Percentiles rank a stretch among this genome's conserved stretches.
Evolutionary conservation across 2,113 vertebrate species (phyloP).

Genomic region (Microcebus griseorufus): DNA sequence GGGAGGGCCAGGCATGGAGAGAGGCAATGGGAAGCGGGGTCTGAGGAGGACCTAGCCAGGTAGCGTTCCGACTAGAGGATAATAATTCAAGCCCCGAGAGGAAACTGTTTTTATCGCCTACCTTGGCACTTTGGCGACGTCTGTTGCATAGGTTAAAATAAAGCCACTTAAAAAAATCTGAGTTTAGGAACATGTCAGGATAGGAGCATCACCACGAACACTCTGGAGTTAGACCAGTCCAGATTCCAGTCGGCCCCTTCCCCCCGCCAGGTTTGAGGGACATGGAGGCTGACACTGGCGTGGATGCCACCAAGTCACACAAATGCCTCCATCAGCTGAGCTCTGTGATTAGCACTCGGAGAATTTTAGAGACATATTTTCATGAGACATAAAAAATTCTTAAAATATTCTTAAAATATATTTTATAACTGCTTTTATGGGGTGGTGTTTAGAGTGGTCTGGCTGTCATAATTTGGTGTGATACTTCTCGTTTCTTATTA

Average conservation of each 20-base stretch:
- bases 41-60: background rate
- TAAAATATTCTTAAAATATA: background rate
- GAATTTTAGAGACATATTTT: background rate
- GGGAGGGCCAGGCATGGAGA: background rate
- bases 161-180: background rate
- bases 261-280: background rate
- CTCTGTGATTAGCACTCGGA: background rate
- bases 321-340: background rate
- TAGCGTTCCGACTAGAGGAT: background rate
- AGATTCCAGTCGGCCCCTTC: too few relatives aligned
- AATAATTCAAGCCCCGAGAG: background rate
- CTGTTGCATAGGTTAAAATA: background rate
- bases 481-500: background rate
- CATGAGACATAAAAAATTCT: background rate
- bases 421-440: background rate
- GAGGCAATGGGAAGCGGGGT: background rate
- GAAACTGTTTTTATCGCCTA: background rate
- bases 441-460: background rate
- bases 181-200: background rate
- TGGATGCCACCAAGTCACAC: background rate
- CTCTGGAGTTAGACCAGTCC: background rate
- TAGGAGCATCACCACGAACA: background rate
- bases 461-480: background rate
- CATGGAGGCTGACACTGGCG: rapidly evolving
- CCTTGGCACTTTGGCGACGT: background rate